Evolutionary conservation across 2,888 invertebrate genomes (phyloP).

Genomic region (Mesopsocus fuscifrons): DNA sequence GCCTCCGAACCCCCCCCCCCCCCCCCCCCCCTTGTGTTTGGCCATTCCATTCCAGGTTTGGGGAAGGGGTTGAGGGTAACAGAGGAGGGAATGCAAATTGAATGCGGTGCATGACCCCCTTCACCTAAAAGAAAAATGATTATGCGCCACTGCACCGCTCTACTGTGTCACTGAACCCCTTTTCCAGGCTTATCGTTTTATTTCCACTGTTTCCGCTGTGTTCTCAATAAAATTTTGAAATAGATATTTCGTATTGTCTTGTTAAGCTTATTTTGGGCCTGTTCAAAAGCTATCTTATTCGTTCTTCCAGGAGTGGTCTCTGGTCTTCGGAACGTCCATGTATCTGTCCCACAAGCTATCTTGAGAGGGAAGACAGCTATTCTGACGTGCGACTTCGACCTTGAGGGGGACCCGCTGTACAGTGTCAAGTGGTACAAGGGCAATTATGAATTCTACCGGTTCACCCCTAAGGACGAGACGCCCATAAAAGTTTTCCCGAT

Average conservation of each 20-base stretch:
- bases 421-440: constrained; percentile 24
- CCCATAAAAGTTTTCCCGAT: constrained; percentile 25
- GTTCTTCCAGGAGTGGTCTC: constrained; percentile 12
- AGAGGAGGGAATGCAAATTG: no score
- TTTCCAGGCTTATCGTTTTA: no score
- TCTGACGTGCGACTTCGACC: constrained; percentile 23
- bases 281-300: constrained; percentile 13
- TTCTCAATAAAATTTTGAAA: neutral
- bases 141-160: no score
- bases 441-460: constrained; percentile 24
- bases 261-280: neutral
- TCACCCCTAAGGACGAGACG: constrained; percentile 23
- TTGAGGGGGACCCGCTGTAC: constrained; percentile 31
- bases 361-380: constrained; percentile 20
- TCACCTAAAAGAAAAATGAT: no score
- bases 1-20: no score
- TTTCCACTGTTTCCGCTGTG: neutral
- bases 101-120: no score
- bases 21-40: no score
- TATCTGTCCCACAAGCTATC: constrained; percentile 24
- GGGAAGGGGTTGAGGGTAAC: no score
- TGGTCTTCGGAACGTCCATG: constrained; percentile 23
- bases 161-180: no score
- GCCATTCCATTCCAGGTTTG: no score
- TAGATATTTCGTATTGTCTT: neutral